Conservation (phyloP, 2,888 invertebrate genomes). For the Tubiluchus corallicola region DNA sequence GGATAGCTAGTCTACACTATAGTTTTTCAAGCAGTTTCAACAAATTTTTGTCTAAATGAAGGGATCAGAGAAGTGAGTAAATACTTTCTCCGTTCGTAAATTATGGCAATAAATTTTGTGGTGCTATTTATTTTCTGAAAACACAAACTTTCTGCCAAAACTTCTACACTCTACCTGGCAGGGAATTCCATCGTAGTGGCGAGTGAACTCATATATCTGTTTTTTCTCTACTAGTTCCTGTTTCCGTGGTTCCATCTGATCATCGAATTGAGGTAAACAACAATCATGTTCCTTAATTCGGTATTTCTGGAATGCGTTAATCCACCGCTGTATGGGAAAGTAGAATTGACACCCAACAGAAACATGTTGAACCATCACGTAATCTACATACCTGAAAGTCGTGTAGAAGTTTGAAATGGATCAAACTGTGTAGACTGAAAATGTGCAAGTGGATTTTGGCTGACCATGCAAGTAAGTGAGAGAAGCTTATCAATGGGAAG, state of each 20-base stretch:
- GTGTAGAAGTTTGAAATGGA: too few species aligned
- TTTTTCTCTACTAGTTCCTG: constrained; percentile 26
- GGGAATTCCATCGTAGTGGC: constrained; percentile 17
- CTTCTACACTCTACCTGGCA: constrained; percentile 18
- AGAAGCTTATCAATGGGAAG: too few species aligned
- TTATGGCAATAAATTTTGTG: too few species aligned
- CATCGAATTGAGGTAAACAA: constrained; percentile 28
- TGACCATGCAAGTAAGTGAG: too few species aligned
- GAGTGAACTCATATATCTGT: constrained; percentile 19
- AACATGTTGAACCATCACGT: constrained; percentile 17
- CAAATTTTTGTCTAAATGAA: too few species aligned
- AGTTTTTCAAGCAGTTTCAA: too few species aligned
- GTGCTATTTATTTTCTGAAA: too few species aligned
- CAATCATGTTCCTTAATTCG: constrained; percentile 26
- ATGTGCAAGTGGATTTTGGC: too few species aligned
- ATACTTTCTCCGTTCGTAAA: too few species aligned
- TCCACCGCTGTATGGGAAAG: constrained; percentile 31
- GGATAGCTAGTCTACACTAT: too few species aligned
- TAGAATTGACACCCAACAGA: constrained; percentile 12
- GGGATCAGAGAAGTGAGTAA: too few species aligned
- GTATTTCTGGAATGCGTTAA: constrained; percentile 25
- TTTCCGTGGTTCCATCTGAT: constrained; percentile 22
- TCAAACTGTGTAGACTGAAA: too few species aligned
- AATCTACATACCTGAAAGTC: constrained; percentile 17
- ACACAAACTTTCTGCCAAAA: not conserved